phyloP scores from a whole-genome alignment of 2,113 vertebrate genomes.

The Corythoichthys haematopterus region DNA sequence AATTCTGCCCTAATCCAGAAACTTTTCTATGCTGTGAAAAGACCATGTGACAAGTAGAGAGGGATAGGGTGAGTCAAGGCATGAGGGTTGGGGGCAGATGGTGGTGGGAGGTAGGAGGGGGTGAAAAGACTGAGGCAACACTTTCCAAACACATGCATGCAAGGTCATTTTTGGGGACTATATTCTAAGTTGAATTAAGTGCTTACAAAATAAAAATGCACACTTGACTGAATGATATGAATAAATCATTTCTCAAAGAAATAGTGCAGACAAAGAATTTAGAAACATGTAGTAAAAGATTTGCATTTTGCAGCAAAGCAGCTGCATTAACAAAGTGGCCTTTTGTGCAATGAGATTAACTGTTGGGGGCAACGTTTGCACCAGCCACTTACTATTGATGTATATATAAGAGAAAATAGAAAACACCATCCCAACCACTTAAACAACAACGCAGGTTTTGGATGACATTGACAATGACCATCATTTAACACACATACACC shows the following conservation, averaged over 20 bases:
- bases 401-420: constrained; percentile 38
- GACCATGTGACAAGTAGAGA: constrained; percentile 72
- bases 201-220: background rate
- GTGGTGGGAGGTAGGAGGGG: background rate
- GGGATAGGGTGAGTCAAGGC: constrained; percentile 27
- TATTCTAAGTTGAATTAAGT: background rate
- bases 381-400: constrained; percentile 40
- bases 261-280: constrained; percentile 17
- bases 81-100: constrained; percentile 7
- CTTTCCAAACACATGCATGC: constrained; percentile 55
- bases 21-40: constrained; percentile 78
- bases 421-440: constrained; percentile 13
- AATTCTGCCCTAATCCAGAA: constrained; percentile 77
- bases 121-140: constrained; percentile 31
- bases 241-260: background rate
- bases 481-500: background rate
- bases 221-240: background rate
- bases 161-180: constrained; percentile 6
- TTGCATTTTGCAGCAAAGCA: constrained; percentile 64
- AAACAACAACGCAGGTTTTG: constrained; percentile 10
- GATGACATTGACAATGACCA: background rate
- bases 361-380: constrained; percentile 59
- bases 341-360: constrained; percentile 69
- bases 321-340: constrained; percentile 62
- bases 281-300: constrained; percentile 49